Base-by-base conservation (phyloP, 37 sponge, comb jelly and placozoan genomes). In the Oscarella lobularis region DNA sequence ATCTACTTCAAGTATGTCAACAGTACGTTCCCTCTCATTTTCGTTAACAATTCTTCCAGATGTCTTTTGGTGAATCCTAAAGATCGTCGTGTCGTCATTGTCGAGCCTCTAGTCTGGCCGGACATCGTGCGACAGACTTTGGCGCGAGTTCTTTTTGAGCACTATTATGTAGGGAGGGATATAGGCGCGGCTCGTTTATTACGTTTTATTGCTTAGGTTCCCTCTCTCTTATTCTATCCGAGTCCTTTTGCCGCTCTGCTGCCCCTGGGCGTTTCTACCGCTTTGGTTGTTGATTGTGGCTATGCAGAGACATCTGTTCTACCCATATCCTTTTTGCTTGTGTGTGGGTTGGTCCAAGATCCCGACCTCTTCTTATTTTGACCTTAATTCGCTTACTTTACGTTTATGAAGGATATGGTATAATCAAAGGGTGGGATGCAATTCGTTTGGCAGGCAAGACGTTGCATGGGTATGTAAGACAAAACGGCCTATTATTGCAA, bases 201-300 rank as follows among this genome's bases (percentile, higher is more conserved):
- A 9, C n/a, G n/a, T n/a, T n/a, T n/a, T n/a, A n/a, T n/a, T n/a
- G n/a, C n/a, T 2, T 66, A 92, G 93, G 87, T 85, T n/a, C 82
- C 89, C 4, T 67, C 82, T 55, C 80, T 70, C 0, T 60, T 77
- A 65, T 92, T 88, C 40, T 36, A 86, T 37, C 90, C 93, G 0
- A 77, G 76, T 39, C 94, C 83, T n/a, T 76, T 86, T 14, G 3
- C 83, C 38, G 71, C 84, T 41, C 66, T 79, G 31, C 87, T 87
- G 76, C 72, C 87, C 39, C 60, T 93, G 41, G 91, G 83, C 1
- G 48, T 80, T 30, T 78, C 76, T 54, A 76, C 94, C 5, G 91
- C 85, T 6, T 48, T 89, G 35, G 85, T 93, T 37, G 85, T 93
- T 39, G 83, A 89, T 38, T 70, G 85, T 39, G 94, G 94, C 48